A percentile compares a stretch with the other conserved stretches of the same genome.
phyloP scores from a whole-genome alignment of 2,797 vertebrate genomes.

The Spinibarbus caldwelli region DNA sequence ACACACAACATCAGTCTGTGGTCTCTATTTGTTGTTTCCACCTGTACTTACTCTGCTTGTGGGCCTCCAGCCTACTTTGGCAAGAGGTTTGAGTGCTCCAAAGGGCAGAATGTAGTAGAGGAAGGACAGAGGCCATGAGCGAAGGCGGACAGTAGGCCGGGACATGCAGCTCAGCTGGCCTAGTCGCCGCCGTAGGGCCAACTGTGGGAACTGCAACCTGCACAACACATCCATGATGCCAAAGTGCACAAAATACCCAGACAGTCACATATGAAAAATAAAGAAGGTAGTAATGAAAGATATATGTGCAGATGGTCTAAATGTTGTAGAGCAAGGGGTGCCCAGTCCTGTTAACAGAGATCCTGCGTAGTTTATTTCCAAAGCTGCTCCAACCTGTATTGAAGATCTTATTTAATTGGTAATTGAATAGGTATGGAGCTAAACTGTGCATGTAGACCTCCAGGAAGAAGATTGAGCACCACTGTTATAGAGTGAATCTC shows the following conservation, averaged over 20 bases:
- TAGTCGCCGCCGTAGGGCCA: conserved; percentile 88
- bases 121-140: conserved; percentile 91
- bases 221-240: conserved; percentile 53
- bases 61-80: conserved; percentile 88
- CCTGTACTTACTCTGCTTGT: conserved; percentile 87
- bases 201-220: conserved; percentile 93
- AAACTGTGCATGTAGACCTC: neutral
- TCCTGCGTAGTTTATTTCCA: neutral
- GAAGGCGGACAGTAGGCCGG: conserved; percentile 86
- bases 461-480: neutral
- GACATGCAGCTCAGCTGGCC: conserved; percentile 89
- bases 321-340: neutral
- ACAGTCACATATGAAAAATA: conserved; percentile 12
- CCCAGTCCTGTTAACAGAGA: neutral
- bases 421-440: neutral
- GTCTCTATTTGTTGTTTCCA: neutral
- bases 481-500: neutral
- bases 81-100: conserved; percentile 87
- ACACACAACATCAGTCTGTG: neutral
- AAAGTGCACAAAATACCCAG: conserved; percentile 25
- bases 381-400: neutral
- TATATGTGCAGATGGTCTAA: neutral
- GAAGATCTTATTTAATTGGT: neutral
- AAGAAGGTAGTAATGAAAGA: neutral
- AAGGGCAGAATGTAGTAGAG: conserved; percentile 93